These are phyloP conservation scores for Crotalus horridus DNA, from an alignment of 2,113 vertebrate species.

Conservation along the genomic window DNA sequence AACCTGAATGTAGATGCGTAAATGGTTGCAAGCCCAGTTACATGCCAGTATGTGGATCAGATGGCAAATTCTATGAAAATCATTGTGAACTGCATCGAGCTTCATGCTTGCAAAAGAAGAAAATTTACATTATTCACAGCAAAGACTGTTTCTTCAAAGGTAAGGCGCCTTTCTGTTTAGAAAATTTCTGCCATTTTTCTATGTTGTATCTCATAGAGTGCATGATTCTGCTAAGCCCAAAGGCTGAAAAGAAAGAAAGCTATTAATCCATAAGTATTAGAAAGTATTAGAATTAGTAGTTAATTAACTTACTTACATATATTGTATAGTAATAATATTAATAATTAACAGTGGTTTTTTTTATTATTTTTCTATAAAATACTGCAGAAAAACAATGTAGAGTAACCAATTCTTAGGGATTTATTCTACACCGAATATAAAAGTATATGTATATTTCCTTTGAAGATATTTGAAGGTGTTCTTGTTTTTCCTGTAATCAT, in stretches of 20 bases:
- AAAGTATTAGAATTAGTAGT: slow-evolving; percentile 6
- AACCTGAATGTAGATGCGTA: slow-evolving; percentile 81
- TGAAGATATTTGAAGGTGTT: not conserved
- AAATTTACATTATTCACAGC: slow-evolving; percentile 80
- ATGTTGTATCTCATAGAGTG: not conserved
- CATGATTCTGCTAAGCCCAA: slow-evolving; percentile 24
- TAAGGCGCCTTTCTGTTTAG: slow-evolving; percentile 50
- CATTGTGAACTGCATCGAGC: slow-evolving; percentile 90
- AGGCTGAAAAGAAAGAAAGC: slow-evolving; percentile 13
- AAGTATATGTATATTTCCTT: not conserved
- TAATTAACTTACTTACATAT: not conserved
- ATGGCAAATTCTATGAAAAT: slow-evolving; percentile 90
- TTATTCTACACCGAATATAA: not conserved
- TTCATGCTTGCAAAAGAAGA: slow-evolving; percentile 82
- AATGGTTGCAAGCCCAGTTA: slow-evolving; percentile 82
- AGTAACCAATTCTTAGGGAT: not conserved
- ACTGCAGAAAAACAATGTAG: slow-evolving; percentile 19
- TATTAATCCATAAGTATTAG: slow-evolving; percentile 34
- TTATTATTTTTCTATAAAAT: slow-evolving; percentile 6
- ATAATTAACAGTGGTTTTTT: not conserved
- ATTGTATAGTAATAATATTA: not conserved
- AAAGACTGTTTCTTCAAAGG: slow-evolving; percentile 97
- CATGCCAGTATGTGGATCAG: slow-evolving; percentile 89
- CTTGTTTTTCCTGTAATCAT: not conserved
- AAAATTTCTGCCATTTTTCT: not conserved